Percentiles rank a stretch among this genome's conserved stretches.
These are phyloP conservation scores for Drosophila carrolli DNA, from an alignment of 1,140 invertebrate genomes.

Conservation along the genomic window DNA sequence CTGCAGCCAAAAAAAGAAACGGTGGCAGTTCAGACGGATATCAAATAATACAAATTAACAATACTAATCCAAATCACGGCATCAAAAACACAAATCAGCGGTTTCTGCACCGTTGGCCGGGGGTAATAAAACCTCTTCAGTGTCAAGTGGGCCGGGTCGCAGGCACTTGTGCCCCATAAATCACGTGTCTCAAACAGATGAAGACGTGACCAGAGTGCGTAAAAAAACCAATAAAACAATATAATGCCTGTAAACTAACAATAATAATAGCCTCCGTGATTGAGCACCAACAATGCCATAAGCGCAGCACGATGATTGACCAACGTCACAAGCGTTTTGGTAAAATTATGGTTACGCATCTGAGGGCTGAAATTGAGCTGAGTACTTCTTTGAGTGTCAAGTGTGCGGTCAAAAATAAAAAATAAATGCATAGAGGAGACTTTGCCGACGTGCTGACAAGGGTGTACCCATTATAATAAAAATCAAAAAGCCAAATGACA, in stretches of 20 bases:
- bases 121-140: slow-evolving; percentile 48
- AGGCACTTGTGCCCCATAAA: slow-evolving; percentile 45
- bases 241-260: slow-evolving; percentile 56
- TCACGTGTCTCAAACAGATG: slow-evolving; percentile 62
- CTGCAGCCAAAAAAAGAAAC: slow-evolving; percentile 31
- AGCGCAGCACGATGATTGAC: slow-evolving; percentile 21
- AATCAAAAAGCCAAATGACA: slow-evolving; percentile 43
- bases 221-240: slow-evolving; percentile 54
- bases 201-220: slow-evolving; percentile 57
- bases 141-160: slow-evolving; percentile 50
- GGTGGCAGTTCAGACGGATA: slow-evolving; percentile 27
- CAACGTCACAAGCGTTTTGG: slow-evolving; percentile 28
- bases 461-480: slow-evolving; percentile 25
- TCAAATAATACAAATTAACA: slow-evolving; percentile 43
- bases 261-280: slow-evolving; percentile 31
- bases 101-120: slow-evolving; percentile 41
- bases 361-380: slow-evolving; percentile 25
- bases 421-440: slow-evolving; percentile 5
- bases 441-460: slow-evolving; percentile 18
- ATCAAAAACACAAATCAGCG: slow-evolving; percentile 53
- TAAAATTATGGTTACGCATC: slow-evolving; percentile 34
- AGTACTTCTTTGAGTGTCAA: slow-evolving; percentile 34
- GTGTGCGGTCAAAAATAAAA: slow-evolving; percentile 28
- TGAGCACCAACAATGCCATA: slow-evolving; percentile 21
- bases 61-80: slow-evolving; percentile 40